Conservation (phyloP, 2,888 invertebrate genomes). For the Eupelmus urozonus region DNA sequence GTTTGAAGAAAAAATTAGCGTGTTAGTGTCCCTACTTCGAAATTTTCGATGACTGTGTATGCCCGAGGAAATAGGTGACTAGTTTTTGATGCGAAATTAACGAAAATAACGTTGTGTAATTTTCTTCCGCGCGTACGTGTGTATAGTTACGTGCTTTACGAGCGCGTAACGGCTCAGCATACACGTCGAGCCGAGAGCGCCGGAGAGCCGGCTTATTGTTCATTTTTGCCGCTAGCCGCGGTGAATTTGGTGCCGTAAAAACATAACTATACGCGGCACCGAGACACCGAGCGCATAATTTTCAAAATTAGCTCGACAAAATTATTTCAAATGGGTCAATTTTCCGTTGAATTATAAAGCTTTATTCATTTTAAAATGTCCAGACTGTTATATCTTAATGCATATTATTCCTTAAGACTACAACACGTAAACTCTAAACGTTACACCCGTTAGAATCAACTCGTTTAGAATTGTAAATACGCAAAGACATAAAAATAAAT, state of each 20-base stretch:
- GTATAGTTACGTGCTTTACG: constrained; percentile 23
- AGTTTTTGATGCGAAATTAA: constrained; percentile 24
- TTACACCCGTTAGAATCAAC: too few species aligned
- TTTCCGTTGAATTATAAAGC: too few species aligned
- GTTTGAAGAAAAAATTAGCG: constrained; percentile 15
- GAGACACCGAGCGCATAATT: constrained; percentile 25
- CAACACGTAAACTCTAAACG: too few species aligned
- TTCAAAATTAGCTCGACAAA: constrained; percentile 36
- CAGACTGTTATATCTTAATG: too few species aligned
- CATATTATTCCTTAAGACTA: too few species aligned
- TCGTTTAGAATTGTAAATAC: too few species aligned
- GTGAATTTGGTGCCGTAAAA: constrained; percentile 44
- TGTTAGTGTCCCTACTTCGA: background rate
- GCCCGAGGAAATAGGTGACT: background rate
- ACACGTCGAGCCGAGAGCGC: too few species aligned
- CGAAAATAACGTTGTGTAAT: constrained; percentile 45
- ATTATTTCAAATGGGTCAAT: constrained; percentile 50
- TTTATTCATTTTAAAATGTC: too few species aligned
- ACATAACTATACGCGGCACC: constrained; percentile 1
- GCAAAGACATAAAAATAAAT: too few species aligned
- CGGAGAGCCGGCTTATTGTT: constrained; percentile 32
- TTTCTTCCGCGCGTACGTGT: constrained; percentile 28
- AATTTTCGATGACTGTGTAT: background rate
- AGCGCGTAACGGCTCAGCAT: constrained; percentile 33
- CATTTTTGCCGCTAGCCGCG: constrained; percentile 40